These are phyloP conservation scores for Scortum barcoo DNA, from an alignment of 2,113 vertebrate genomes.

Conservation along the genomic window DNA sequence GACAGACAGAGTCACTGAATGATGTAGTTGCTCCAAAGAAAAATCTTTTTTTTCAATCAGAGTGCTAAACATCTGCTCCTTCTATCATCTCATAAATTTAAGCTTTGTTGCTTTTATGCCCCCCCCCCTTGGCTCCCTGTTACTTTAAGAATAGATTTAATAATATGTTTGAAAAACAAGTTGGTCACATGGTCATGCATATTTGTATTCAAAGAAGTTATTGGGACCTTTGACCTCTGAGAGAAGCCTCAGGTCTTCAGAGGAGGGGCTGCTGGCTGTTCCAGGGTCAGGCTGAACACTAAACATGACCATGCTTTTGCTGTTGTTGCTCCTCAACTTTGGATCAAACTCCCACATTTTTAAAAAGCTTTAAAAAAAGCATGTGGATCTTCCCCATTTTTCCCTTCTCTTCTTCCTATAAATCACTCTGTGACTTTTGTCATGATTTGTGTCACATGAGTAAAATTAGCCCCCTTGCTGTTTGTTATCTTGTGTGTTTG, in stretches of 20 bases:
- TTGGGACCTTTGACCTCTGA: neutral
- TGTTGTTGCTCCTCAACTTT: neutral
- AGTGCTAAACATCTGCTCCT: neutral
- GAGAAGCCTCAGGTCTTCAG: neutral
- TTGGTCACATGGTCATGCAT: neutral
- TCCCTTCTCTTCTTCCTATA: neutral
- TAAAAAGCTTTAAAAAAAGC: no score
- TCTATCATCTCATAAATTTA: neutral
- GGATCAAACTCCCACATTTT: neutral
- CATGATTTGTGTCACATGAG: neutral
- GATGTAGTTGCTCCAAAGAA: neutral
- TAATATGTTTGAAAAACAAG: no score
- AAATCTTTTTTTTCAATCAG: neutral
- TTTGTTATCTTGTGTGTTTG: neutral
- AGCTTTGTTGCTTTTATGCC: neutral
- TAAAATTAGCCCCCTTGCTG: neutral
- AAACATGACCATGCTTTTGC: no score
- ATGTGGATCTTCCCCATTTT: no score
- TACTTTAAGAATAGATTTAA: neutral
- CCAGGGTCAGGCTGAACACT: neutral
- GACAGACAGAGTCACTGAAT: constrained; percentile 1
- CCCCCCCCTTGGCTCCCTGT: neutral
- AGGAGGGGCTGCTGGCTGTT: neutral
- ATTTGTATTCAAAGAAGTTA: neutral
- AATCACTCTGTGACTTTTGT: neutral